Percentiles rank a stretch among this genome's conserved stretches.
Evolutionary conservation across 2,113 vertebrate genomes (phyloP).

Genomic region (Mustela nigripes): DNA sequence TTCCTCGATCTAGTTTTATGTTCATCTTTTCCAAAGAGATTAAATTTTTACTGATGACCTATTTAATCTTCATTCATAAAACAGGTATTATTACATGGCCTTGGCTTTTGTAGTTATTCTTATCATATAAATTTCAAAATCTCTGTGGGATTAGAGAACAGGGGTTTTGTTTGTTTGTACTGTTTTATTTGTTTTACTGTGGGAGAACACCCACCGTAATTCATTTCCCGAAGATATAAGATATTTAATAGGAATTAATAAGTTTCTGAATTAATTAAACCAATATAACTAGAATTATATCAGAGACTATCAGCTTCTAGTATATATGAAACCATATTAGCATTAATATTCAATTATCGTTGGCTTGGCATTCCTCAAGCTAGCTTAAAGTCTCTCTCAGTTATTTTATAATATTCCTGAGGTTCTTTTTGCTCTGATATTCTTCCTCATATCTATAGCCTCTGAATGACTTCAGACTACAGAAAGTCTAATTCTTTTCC

Average conservation of each 20-base stretch:
- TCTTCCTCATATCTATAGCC: neutral
- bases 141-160: neutral
- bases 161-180: no score
- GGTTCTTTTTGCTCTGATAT: neutral
- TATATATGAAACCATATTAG: neutral
- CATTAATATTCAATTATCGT: neutral
- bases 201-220: neutral
- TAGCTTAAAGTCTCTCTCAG: neutral
- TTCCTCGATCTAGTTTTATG: neutral
- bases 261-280: neutral
- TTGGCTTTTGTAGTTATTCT: neutral
- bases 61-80: neutral
- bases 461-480: neutral
- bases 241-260: neutral
- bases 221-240: neutral
- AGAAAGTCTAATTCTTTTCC: neutral
- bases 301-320: neutral
- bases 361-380: neutral
- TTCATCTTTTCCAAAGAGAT: neutral
- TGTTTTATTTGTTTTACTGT: neutral
- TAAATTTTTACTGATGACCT: neutral
- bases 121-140: neutral
- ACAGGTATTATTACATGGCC: neutral
- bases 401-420: neutral
- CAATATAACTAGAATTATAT: neutral